These are phyloP conservation scores for Nannoperca australis DNA, from an alignment of 2,797 vertebrate species.

Conservation along the genomic window DNA sequence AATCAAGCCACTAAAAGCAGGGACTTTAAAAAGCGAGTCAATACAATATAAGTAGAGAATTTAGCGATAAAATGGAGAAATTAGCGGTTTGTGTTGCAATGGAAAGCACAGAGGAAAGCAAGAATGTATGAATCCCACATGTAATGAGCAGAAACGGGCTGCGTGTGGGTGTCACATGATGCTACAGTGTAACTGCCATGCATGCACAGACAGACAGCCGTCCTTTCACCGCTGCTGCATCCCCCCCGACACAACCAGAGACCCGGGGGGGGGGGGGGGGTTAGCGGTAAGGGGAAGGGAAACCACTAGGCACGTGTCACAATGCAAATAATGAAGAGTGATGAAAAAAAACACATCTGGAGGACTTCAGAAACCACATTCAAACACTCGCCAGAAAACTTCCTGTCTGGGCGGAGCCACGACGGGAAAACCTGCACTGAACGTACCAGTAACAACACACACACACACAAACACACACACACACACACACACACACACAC, in stretches of 20 bases:
- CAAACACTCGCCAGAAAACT: slow-evolving; percentile 11
- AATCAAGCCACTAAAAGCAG: no score
- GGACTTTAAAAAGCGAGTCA: no score
- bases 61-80: no score
- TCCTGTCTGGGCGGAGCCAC: slow-evolving; percentile 9
- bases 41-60: no score
- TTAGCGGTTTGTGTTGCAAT: no score
- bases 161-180: slow-evolving; percentile 1
- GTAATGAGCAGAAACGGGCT: slow-evolving; percentile 12
- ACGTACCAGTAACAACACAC: no score
- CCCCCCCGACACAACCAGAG: slow-evolving; percentile 53
- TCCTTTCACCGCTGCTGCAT: slow-evolving; percentile 23
- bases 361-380: slow-evolving; percentile 23
- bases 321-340: slow-evolving; percentile 48
- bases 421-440: no score
- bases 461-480: no score
- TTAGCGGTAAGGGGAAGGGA: no score
- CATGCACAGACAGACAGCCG: slow-evolving; percentile 53
- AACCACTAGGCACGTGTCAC: slow-evolving; percentile 28
- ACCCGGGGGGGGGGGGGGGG: no score
- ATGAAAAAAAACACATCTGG: slow-evolving; percentile 31
- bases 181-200: slow-evolving; percentile 17
- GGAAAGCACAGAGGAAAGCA: no score
- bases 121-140: slow-evolving; percentile 33
- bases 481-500: no score